Evolutionary conservation across 1,140 invertebrate species (phyloP), one percentile per base, ranked within the genome.

Genomic region (Drosophila biarmipes): DNA sequence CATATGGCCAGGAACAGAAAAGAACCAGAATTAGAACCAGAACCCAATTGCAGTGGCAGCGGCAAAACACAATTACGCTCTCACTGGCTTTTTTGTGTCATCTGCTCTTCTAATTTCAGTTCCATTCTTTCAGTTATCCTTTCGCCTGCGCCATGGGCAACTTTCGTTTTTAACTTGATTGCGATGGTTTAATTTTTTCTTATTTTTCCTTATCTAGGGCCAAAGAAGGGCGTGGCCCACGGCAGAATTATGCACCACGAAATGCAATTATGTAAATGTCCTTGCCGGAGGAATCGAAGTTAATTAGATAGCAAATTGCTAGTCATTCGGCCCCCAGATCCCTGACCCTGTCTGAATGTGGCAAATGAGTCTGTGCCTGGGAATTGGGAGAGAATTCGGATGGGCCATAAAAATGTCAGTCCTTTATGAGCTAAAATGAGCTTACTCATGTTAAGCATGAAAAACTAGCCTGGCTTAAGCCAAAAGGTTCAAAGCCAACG

Each of bases 261-360:
- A 89, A 89, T 87, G 82, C 85, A 79, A 87, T 87, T 87, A 87
- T 87, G 82, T 89, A 87, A 87, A 87, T 87, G 82, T 81, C 82
- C 56, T 66, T 64, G 74, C 67, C 51, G 58, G 61, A 73, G 56
- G 74, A 87, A 87, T 87, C 82, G 84, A 87, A 87, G 82, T 87
- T 87, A 87, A 87, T 87, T 87, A 84, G 84, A 86, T 89, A 56
- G 75, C 86, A 87, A 87, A 79, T 78, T 73, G 80, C 63, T 63
- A 78, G 81, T 62, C 73, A 86, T 80, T 86, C 71, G 69, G 58
- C 73, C 66, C 58, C 45, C 57, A 27, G 21, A 72, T 63, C 35
- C 52, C 56, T 37, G 40, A 49, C 45, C 49, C 55, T 62, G 48
- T 57, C 56, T 19, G 55, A 78, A 73, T 80, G 59, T 51, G 51